phyloP scores from a whole-genome alignment of 1,140 invertebrate genomes.

The Liolophura sinensis region DNA sequence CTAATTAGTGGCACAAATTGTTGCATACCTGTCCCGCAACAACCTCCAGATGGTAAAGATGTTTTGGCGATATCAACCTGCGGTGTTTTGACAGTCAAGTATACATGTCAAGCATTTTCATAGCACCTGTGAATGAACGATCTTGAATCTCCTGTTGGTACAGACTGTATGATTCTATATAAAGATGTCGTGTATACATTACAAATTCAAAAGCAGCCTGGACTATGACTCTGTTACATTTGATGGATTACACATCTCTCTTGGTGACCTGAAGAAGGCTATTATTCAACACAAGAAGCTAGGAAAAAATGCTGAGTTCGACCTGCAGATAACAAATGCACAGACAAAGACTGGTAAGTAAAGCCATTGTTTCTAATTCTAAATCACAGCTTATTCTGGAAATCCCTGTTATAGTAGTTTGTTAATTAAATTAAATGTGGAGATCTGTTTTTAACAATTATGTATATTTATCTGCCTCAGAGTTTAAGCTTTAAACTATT shows the following conservation, averaged over 20 bases:
- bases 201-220: slow-evolving; percentile 95
- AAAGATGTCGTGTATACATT: slow-evolving; percentile 83
- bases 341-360: slow-evolving; percentile 92
- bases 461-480: background rate
- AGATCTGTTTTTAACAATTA: slow-evolving; percentile 2
- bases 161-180: no score
- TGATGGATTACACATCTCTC: slow-evolving; percentile 94
- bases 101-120: no score
- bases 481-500: no score
- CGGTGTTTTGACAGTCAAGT: no score
- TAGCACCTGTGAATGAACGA: no score
- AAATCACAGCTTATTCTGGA: background rate
- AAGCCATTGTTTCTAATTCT: background rate
- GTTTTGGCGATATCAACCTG: no score
- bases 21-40: no score
- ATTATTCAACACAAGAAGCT: slow-evolving; percentile 95
- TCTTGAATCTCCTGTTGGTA: no score
- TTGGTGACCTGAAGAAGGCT: slow-evolving; percentile 90
- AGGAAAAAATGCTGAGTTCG: slow-evolving; percentile 89
- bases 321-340: slow-evolving; percentile 94
- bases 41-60: no score
- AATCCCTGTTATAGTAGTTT: no score
- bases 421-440: background rate
- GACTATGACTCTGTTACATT: slow-evolving; percentile 96
- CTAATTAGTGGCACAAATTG: no score